phyloP scores from a whole-genome alignment of 2,113 vertebrate species.

The Poicephalus meyeri region DNA sequence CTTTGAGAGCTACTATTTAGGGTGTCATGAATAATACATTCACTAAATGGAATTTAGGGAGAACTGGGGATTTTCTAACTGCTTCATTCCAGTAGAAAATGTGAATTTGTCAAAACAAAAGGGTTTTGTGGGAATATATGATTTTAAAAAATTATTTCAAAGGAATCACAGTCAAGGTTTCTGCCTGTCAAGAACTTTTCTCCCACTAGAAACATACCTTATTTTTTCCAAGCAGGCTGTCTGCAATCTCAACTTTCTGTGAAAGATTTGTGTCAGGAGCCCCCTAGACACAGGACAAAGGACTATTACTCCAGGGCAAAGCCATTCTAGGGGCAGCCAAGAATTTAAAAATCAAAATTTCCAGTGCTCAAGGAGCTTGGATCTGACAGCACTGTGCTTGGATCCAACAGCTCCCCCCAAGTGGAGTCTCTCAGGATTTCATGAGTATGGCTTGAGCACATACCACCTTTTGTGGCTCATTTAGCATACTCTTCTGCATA shows the following conservation, averaged over 20 bases:
- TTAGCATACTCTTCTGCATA: not conserved
- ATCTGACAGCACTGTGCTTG: not conserved
- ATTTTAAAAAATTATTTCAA: not conserved
- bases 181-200: not conserved
- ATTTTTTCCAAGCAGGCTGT: not conserved
- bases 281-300: not conserved
- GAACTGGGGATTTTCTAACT: not conserved
- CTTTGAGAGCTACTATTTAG: not conserved
- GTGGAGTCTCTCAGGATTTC: not conserved
- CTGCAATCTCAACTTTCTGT: not conserved
- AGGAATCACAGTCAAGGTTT: not conserved
- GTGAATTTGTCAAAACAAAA: not conserved
- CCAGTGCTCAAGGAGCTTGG: not conserved
- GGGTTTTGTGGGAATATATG: not conserved
- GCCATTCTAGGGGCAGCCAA: not conserved
- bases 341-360: not conserved
- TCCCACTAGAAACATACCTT: not conserved
- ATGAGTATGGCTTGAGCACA: not conserved
- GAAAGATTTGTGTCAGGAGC: not conserved
- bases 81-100: not conserved
- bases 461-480: not conserved
- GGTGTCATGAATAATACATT: not conserved
- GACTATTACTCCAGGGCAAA: not conserved
- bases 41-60: not conserved
- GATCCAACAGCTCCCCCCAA: not conserved